Percentiles rank a stretch among this genome's conserved stretches.
These are phyloP conservation scores for Rhamnusium bicolor DNA, from an alignment of 2,888 invertebrate species.

Conservation along the genomic window DNA sequence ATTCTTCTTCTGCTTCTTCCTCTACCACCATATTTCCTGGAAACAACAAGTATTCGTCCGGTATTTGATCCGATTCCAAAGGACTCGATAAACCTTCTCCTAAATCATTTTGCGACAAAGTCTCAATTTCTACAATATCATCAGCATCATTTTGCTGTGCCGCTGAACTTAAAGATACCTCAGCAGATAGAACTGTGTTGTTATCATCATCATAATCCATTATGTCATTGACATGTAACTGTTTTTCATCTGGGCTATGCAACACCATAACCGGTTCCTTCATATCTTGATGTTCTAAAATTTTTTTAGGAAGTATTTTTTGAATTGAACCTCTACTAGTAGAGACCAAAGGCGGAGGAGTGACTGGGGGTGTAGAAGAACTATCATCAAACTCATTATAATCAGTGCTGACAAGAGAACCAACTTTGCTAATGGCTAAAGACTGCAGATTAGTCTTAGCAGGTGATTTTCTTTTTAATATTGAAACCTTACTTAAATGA, in stretches of 20 bases:
- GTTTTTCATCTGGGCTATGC: slow-evolving; percentile 67
- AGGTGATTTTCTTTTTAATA: slow-evolving; percentile 74
- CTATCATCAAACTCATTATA: slow-evolving; percentile 76
- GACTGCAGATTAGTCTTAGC: slow-evolving; percentile 66
- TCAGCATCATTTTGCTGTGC: slow-evolving; percentile 76
- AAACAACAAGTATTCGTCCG: slow-evolving; percentile 78
- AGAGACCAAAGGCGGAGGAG: slow-evolving; percentile 70
- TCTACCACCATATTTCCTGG: slow-evolving; percentile 77
- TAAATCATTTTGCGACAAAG: slow-evolving; percentile 73
- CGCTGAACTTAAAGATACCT: slow-evolving; percentile 75
- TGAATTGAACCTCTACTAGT: slow-evolving; percentile 56
- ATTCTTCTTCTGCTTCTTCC: slow-evolving; percentile 66
- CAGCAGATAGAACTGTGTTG: slow-evolving; percentile 74
- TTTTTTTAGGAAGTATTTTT: slow-evolving; percentile 59
- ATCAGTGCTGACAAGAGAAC: slow-evolving; percentile 75
- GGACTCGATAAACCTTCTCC: slow-evolving; percentile 77
- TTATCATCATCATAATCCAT: slow-evolving; percentile 77
- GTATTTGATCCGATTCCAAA: slow-evolving; percentile 74
- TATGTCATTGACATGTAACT: slow-evolving; percentile 71
- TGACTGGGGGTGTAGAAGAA: slow-evolving; percentile 74
- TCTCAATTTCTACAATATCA: slow-evolving; percentile 75
- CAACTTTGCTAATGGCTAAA: slow-evolving; percentile 67
- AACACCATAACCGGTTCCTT: slow-evolving; percentile 60
- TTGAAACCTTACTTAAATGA: slow-evolving; percentile 74
- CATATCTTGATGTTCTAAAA: slow-evolving; percentile 52